Base-by-base conservation (phyloP, 1,140 invertebrate genomes). In the Drosophila eugracilis region DNA sequence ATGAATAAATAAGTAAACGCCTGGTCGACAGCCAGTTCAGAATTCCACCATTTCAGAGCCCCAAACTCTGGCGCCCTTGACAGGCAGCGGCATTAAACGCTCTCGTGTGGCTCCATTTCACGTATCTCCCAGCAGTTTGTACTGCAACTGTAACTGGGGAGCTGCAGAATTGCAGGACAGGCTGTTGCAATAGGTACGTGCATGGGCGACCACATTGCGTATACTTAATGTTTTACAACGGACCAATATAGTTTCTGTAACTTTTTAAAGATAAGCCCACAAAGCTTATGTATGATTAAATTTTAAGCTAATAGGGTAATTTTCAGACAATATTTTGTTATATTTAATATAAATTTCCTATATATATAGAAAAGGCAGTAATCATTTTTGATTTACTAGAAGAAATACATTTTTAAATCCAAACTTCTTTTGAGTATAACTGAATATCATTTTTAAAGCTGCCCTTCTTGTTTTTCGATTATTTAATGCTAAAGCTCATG, bases 1-100 rank as follows among this genome's bases (percentile, higher is more conserved):
- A 78, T 57, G 41, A 69, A 59, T 60, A 45, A 72, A 58, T 75
- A 75, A 75, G 63, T 75, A 75, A 75, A 66, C 63, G 72, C 71
- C 37, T 74, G 30, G 69, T 50, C 30, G 42, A 30, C 28, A 44
- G 42, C 24, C 48, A 53, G 49, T 44, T 49, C 62, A 44, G 59
- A 28, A 12, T 53, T 42, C 28, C 47, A 52, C 26, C 48, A 41
- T 53, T 26, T 28, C 19, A 28, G 30, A 9, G n/a, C 44, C 34
- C 32, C 4, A 59, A 59, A 37, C 45, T 34, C 36, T 41, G 60
- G 17, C 63, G 63, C 60, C 63, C 63, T 67, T 67, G 63, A 67
- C 69, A 54, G 41, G 47, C 57, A 60, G 48, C 41, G 49, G 36
- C 72, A 74, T 45, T 36, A 75, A 75, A 75, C 55, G 71, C 36